phyloP scores from a whole-genome alignment of 2,888 invertebrate genomes.

The Lasius fuliginosus region DNA sequence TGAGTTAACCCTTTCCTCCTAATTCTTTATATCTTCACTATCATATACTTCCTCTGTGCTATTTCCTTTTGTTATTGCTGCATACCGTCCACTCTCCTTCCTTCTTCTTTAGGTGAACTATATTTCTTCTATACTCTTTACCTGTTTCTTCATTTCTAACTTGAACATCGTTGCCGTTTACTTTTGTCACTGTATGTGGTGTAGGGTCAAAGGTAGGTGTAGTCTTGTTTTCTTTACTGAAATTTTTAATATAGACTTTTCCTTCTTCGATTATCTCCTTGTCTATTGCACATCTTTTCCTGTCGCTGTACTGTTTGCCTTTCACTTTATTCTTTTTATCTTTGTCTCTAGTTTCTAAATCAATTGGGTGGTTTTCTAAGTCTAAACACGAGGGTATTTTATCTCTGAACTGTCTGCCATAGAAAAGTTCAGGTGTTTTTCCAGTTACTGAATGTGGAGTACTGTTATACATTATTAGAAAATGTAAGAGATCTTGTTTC shows the following conservation, averaged over 20 bases:
- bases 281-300: not conserved
- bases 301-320: not conserved
- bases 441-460: too few relatives aligned
- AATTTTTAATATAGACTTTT: not conserved
- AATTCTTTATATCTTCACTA: not conserved
- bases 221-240: not conserved
- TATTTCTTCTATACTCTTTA: not conserved
- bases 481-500: too few relatives aligned
- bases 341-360: not conserved
- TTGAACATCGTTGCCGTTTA: not conserved
- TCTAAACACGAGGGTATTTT: not conserved
- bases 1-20: not conserved
- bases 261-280: not conserved
- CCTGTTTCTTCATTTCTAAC: not conserved
- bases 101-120: not conserved
- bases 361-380: not conserved
- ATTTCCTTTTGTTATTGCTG: not conserved
- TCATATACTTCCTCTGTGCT: not conserved
- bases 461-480: too few relatives aligned
- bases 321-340: not conserved
- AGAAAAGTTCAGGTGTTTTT: too few relatives aligned
- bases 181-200: not conserved
- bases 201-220: not conserved
- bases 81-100: not conserved
- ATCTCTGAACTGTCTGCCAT: too few relatives aligned